These are phyloP conservation scores for Drosophila dives DNA, from an alignment of 2,888 invertebrate species.

Conservation along the genomic window DNA sequence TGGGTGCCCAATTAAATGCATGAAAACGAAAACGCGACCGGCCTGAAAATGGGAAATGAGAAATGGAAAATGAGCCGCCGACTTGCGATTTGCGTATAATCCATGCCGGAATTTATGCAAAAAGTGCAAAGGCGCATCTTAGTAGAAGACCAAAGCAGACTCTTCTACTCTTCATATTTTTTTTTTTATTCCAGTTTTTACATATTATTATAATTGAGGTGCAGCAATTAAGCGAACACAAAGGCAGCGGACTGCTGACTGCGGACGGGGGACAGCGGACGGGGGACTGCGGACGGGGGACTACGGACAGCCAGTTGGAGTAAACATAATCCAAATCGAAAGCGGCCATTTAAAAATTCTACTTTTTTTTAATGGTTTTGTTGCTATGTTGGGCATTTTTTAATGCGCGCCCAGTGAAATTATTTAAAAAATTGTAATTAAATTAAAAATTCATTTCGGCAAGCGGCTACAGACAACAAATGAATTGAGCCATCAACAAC, in stretches of 20 bases:
- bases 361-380: slow-evolving; percentile 56
- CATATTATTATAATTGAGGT: slow-evolving; percentile 68
- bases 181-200: not conserved
- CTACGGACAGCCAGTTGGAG: not conserved
- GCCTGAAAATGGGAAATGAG: slow-evolving; percentile 30
- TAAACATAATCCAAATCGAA: slow-evolving; percentile 68
- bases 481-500: slow-evolving; percentile 73
- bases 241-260: not conserved
- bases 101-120: slow-evolving; percentile 68
- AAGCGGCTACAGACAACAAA: slow-evolving; percentile 56
- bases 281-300: not conserved
- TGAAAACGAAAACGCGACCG: slow-evolving; percentile 57
- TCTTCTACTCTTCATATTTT: slow-evolving; percentile 2
- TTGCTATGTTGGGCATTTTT: slow-evolving; percentile 58
- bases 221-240: slow-evolving; percentile 59
- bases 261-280: too few relatives aligned
- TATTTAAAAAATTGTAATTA: slow-evolving; percentile 65
- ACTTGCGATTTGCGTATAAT: slow-evolving; percentile 75
- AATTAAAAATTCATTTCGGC: slow-evolving; percentile 75
- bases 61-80: slow-evolving; percentile 39
- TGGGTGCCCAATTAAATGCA: slow-evolving; percentile 65
- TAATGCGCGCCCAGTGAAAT: slow-evolving; percentile 59
- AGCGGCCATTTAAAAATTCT: slow-evolving; percentile 34
- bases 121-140: slow-evolving; percentile 37
- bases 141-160: slow-evolving; percentile 36